Base-by-base conservation (phyloP, 1,140 invertebrate species). In the Brachionus calyciflorus region DNA sequence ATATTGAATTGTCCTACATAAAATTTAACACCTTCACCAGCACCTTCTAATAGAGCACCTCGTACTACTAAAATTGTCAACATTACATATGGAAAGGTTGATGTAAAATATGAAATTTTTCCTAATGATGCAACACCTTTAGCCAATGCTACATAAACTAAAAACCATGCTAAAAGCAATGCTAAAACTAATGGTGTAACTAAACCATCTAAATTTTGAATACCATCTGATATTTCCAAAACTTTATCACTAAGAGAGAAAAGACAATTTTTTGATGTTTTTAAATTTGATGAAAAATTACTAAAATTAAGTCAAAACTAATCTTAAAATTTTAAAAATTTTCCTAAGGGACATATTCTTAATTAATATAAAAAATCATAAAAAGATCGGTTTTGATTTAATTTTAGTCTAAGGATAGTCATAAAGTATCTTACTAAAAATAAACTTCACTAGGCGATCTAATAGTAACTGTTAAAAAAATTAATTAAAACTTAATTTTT, bases 61-160 rank as follows among this genome's bases (percentile, higher is more conserved):
- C 90, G 84, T 30, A 91, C 84, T 24, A 92, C 83, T 12, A 93
- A 84, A 7, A 89, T 89, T 0, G 89, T 87, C 46, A 92, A 84
- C 80, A 92, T 89, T 14, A 91, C 86, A 81, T 92, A 92, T 1
- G 91, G 91, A 82, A 92, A 91, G 6, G 90, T 81, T 0, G 90
- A 89, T 70, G 89, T 79, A 49, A 78, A 78, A 40, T 78, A 78
- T 17, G 57, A 51, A 48, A 78, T 60, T 78, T 51, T 78, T 44
- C 46, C 60, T 77, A 41, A 49, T 60, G 69, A 75, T 76, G 60
- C 28, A 26, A 77, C 68, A 5, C 40, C 60, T 30, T 57, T 51
- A 1, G 60, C 37, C 21, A 49, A 76, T 14, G 70, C 51, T 19
- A 57, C 57, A 28, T 44, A 48, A 63, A 57, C 33, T 24, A 46